These are phyloP conservation scores for Spisula subtruncata DNA, from an alignment of 2,888 invertebrate species.

Conservation along the genomic window DNA sequence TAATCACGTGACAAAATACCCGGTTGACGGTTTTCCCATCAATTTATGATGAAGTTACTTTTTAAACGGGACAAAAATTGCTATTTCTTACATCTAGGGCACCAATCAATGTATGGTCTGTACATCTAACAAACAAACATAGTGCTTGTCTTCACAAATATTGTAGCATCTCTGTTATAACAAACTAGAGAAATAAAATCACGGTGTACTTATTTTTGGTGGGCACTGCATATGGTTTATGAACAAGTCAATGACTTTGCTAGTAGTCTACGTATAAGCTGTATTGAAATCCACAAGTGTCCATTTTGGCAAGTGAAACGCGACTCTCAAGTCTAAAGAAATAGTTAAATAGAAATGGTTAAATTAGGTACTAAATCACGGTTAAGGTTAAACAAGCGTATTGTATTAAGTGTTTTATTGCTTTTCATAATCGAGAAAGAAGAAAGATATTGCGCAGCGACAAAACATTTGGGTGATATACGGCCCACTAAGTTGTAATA, in stretches of 20 bases:
- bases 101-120: no score
- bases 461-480: constrained; percentile 38
- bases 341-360: constrained; percentile 39
- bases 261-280: neutral
- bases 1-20: no score
- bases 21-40: no score
- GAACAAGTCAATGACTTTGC: neutral
- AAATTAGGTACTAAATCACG: constrained; percentile 52
- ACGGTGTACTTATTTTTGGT: no score
- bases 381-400: constrained; percentile 46
- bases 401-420: constrained; percentile 50
- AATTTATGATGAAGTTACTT: no score
- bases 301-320: neutral
- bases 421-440: constrained; percentile 30
- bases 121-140: no score
- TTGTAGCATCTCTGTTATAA: no score
- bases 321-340: constrained; percentile 13
- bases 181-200: no score
- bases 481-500: constrained; percentile 25
- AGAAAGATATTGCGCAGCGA: constrained; percentile 44
- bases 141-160: no score
- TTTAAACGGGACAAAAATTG: no score
- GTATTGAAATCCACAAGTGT: constrained; percentile 12
- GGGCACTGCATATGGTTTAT: neutral
- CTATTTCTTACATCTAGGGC: no score